These are phyloP conservation scores for Caenorhabditis briggsae DNA, from an alignment of 1,140 invertebrate genomes.

Conservation along the genomic window DNA sequence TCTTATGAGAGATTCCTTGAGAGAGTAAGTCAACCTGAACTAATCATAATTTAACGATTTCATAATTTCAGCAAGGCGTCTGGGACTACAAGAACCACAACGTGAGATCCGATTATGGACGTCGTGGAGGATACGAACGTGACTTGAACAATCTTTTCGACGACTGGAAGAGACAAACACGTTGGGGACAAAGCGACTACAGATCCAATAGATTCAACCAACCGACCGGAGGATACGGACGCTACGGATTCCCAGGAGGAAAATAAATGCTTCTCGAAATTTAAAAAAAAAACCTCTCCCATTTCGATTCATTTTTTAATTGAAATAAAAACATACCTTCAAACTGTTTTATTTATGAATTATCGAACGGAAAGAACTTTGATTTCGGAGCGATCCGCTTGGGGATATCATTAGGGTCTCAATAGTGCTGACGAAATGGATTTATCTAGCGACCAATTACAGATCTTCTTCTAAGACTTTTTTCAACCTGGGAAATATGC, in stretches of 20 bases:
- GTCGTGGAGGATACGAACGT: slow-evolving; percentile 13
- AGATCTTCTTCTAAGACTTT: too few species aligned
- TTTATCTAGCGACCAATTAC: too few species aligned
- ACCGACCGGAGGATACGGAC: slow-evolving; percentile 31
- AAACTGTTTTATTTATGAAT: too few species aligned
- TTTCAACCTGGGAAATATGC: too few species aligned
- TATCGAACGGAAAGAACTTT: too few species aligned
- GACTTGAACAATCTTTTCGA: slow-evolving; percentile 30
- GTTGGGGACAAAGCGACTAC: slow-evolving; percentile 12
- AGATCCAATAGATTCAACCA: slow-evolving; percentile 35
- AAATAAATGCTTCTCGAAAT: neutral
- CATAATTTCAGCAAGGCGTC: slow-evolving; percentile 18
- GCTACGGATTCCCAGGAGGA: slow-evolving; percentile 36
- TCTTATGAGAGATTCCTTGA: slow-evolving; percentile 43
- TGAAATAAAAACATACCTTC: too few species aligned
- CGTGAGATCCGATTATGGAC: neutral
- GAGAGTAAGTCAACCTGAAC: neutral
- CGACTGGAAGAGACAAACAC: slow-evolving; percentile 38
- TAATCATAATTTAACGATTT: neutral
- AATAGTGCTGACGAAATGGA: too few species aligned
- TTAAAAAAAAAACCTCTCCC: neutral
- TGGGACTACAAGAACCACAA: slow-evolving; percentile 32
- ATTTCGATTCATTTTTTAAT: too few species aligned
- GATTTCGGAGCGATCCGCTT: too few species aligned
- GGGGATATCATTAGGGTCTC: too few species aligned